Evolutionary conservation across 2,888 invertebrate species (phyloP).

Genomic region (Andrena dorsata): DNA sequence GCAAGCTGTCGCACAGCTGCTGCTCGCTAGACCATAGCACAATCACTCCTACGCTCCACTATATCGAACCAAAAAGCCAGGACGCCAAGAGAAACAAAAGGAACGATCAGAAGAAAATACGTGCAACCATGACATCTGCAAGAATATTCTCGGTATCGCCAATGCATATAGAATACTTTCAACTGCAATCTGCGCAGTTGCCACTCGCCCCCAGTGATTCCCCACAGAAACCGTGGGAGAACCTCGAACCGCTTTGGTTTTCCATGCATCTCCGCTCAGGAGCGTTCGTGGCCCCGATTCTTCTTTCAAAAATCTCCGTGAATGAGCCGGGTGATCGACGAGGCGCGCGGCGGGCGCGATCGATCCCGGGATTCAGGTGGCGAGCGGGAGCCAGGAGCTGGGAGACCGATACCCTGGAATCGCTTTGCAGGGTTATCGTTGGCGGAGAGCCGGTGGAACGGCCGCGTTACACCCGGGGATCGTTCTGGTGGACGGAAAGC

Average conservation of each 20-base stretch:
- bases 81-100: no score
- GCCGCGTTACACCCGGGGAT: slow-evolving; percentile 58
- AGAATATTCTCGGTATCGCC: background rate
- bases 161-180: background rate
- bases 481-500: slow-evolving; percentile 36
- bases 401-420: slow-evolving; percentile 64
- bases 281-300: slow-evolving; percentile 38
- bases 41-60: no score
- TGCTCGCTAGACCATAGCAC: no score
- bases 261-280: slow-evolving; percentile 28
- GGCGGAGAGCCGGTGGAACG: slow-evolving; percentile 52
- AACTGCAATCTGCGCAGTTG: background rate
- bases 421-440: slow-evolving; percentile 63
- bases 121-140: no score
- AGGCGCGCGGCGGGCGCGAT: slow-evolving; percentile 41
- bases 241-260: slow-evolving; percentile 9
- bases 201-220: background rate
- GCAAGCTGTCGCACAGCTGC: no score
- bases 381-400: background rate
- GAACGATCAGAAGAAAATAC: no score
- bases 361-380: slow-evolving; percentile 33
- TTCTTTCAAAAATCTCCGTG: slow-evolving; percentile 56
- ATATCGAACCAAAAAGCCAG: no score
- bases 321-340: slow-evolving; percentile 61
- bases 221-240: slow-evolving; percentile 1